A percentile compares a stretch with the other conserved stretches of the same genome.
Conservation (phyloP, 1,140 invertebrate species). For the Spodoptera litura region DNA sequence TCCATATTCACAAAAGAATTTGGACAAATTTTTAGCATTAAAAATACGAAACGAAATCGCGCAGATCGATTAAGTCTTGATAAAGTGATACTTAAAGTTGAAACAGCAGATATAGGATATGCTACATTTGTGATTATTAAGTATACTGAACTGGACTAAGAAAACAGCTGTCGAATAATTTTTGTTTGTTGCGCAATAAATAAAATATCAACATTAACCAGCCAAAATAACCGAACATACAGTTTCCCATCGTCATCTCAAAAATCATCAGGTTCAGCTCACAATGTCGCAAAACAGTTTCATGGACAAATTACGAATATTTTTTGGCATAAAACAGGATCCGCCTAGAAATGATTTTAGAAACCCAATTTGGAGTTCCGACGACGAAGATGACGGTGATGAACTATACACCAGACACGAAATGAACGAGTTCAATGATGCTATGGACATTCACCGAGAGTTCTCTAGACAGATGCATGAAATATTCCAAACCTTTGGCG, state of each 20-base stretch:
- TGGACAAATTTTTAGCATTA: not conserved
- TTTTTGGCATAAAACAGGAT: slow-evolving; percentile 71
- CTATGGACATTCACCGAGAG: slow-evolving; percentile 70
- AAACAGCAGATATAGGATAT: not conserved
- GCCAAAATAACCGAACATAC: slow-evolving; percentile 40
- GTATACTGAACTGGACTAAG: slow-evolving; percentile 4
- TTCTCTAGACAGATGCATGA: slow-evolving; percentile 75
- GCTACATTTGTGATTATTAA: not conserved
- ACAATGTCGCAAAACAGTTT: slow-evolving; percentile 66
- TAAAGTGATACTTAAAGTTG: not conserved
- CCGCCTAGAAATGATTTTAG: slow-evolving; percentile 79
- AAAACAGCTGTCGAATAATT: slow-evolving; percentile 47
- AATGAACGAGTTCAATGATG: slow-evolving; percentile 63
- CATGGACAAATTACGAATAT: slow-evolving; percentile 73
- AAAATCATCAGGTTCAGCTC: slow-evolving; percentile 53
- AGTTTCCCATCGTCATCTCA: slow-evolving; percentile 16
- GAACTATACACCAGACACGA: slow-evolving; percentile 72
- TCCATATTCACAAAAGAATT: not conserved
- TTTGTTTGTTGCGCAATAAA: slow-evolving; percentile 81
- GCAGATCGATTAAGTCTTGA: too few species aligned
- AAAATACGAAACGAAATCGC: not conserved
- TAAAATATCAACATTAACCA: slow-evolving; percentile 50
- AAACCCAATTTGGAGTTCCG: slow-evolving; percentile 80
- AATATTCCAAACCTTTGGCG: slow-evolving; percentile 75
- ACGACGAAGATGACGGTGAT: slow-evolving; percentile 79